These are phyloP conservation scores for Tautogolabrus adspersus DNA, from an alignment of 2,113 vertebrate species.

Conservation along the genomic window DNA sequence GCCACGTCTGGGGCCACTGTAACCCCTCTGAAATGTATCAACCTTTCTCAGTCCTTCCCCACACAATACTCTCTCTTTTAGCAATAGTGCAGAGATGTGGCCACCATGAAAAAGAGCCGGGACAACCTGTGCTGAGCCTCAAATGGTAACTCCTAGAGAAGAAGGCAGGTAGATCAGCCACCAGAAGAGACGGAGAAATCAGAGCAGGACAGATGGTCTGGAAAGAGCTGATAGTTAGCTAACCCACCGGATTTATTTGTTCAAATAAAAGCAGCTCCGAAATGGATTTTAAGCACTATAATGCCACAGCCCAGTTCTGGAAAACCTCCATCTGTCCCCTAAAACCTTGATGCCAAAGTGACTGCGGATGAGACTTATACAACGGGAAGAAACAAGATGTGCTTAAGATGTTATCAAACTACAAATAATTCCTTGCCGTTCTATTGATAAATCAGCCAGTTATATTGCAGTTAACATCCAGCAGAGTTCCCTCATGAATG, in stretches of 20 bases:
- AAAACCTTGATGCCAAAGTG: conserved; percentile 46
- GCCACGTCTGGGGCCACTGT: conserved; percentile 49
- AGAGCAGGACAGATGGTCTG: conserved; percentile 72
- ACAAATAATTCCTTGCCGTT: neutral
- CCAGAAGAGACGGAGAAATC: conserved; percentile 56
- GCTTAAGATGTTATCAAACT: conserved; percentile 18
- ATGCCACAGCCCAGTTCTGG: conserved; percentile 56
- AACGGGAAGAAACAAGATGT: conserved; percentile 35
- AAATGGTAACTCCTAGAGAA: conserved; percentile 46
- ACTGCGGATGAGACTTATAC: conserved; percentile 8
- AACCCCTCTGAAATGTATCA: conserved; percentile 59
- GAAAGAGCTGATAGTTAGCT: conserved; percentile 67
- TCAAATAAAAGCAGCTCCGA: conserved; percentile 59
- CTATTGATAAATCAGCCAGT: neutral
- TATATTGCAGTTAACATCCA: neutral
- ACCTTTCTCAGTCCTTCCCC: conserved; percentile 24
- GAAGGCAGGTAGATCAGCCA: conserved; percentile 53
- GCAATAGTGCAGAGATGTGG: conserved; percentile 27
- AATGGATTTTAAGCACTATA: conserved; percentile 69
- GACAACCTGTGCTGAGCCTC: conserved; percentile 33
- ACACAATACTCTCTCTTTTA: conserved; percentile 46
- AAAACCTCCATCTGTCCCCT: conserved; percentile 68
- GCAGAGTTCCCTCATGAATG: neutral
- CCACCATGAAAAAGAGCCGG: conserved; percentile 40
- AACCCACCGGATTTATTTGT: conserved; percentile 70